A percentile compares a stretch with the other conserved stretches of the same genome.
phyloP scores from a whole-genome alignment of 2,113 vertebrate species.

The Callipepla squamata region DNA sequence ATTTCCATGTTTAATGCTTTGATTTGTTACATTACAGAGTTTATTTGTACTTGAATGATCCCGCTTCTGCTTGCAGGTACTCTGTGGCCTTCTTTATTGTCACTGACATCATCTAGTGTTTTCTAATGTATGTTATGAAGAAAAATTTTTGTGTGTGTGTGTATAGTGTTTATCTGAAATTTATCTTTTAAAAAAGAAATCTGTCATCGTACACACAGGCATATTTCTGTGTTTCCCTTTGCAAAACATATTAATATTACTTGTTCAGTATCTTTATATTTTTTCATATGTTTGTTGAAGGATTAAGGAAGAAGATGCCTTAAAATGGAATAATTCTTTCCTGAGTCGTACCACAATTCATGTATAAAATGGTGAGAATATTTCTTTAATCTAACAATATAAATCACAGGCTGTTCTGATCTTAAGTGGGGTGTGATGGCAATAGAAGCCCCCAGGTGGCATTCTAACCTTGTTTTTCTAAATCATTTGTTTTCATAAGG shows the following conservation, averaged over 20 bases:
- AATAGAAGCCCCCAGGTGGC: constrained; percentile 77
- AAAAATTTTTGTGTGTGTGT: not conserved
- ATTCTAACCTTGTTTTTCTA: constrained; percentile 78
- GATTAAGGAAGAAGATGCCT: not conserved
- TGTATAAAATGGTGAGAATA: not conserved
- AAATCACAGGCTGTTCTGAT: not conserved
- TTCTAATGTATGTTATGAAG: not conserved
- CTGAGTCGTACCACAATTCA: not conserved
- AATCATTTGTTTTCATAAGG: constrained; percentile 66
- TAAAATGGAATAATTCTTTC: not conserved
- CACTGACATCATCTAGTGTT: not conserved
- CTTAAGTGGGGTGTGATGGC: constrained; percentile 68
- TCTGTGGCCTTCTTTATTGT: not conserved
- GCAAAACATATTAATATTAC: not conserved
- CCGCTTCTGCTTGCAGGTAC: not conserved
- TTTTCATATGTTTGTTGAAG: not conserved
- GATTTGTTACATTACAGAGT: not conserved
- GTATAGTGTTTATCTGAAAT: not conserved
- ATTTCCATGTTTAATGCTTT: not conserved
- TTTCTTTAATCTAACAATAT: not conserved
- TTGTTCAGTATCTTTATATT: constrained; percentile 4
- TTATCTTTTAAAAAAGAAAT: not conserved
- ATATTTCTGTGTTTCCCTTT: not conserved
- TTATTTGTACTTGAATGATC: not conserved
- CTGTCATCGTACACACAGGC: not conserved